A percentile compares a stretch with the other conserved stretches of the same genome.
Conservation (phyloP, 2,797 vertebrate genomes). For the Carduelis carduelis region DNA sequence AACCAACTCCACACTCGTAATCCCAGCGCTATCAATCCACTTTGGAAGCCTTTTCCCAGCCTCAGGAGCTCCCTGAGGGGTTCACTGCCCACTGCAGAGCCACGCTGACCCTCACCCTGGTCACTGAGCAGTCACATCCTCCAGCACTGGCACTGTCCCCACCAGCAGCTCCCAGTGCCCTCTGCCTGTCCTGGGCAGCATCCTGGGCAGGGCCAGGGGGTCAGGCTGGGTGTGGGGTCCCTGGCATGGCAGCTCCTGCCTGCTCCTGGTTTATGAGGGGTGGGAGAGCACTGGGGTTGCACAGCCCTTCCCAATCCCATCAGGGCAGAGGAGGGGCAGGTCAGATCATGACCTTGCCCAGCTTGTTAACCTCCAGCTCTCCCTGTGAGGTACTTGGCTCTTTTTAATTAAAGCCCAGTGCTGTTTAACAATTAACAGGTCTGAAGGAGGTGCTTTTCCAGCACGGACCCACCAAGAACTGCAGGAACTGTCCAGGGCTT, state of each 20-base stretch:
- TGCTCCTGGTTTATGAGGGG: rapidly evolving
- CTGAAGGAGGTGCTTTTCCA: neutral
- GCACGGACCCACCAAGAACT: neutral
- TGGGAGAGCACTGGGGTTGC: neutral
- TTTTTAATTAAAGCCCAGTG: neutral
- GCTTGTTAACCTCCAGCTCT: slow-evolving; percentile 1
- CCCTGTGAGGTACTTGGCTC: neutral
- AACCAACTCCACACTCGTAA: too few relatives aligned
- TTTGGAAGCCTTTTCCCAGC: neutral
- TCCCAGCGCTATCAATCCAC: too few relatives aligned
- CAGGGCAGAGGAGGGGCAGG: neutral
- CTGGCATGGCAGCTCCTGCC: neutral
- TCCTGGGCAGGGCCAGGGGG: neutral
- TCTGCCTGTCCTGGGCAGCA: neutral
- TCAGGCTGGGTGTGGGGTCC: neutral
- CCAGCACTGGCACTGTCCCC: neutral
- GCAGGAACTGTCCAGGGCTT: neutral
- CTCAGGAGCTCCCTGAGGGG: neutral
- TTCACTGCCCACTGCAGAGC: neutral
- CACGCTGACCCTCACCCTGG: rapidly evolving
- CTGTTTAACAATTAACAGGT: slow-evolving; percentile 45
- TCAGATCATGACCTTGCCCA: neutral
- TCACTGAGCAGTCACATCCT: rapidly evolving
- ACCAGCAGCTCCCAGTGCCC: neutral
- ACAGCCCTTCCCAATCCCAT: neutral